Percentiles rank a stretch among this genome's conserved stretches.
Conservation (phyloP, 2,888 invertebrate species). For the Mactromeris polynyma region DNA sequence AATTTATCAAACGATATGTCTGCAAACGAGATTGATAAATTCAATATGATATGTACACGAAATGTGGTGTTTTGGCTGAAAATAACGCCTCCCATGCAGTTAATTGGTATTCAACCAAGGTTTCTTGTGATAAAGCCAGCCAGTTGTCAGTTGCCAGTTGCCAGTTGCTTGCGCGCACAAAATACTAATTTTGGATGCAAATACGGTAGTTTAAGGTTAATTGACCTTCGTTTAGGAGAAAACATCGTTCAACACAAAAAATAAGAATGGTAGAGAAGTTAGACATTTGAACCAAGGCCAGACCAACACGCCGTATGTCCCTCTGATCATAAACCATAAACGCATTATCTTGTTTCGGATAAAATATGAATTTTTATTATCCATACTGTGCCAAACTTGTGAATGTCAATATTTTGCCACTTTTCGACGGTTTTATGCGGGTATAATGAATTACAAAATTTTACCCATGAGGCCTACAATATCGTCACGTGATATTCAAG, state of each 20-base stretch:
- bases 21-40: no score
- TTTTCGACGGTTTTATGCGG: conserved; percentile 35
- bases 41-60: no score
- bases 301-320: neutral
- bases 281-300: neutral
- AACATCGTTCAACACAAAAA: neutral
- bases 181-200: no score
- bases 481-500: conserved; percentile 33
- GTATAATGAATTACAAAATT: conserved; percentile 41
- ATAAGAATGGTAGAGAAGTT: neutral
- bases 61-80: no score
- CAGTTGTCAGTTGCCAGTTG: no score
- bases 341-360: conserved; percentile 33
- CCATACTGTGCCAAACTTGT: conserved; percentile 37
- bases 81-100: no score
- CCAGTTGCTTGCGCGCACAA: no score
- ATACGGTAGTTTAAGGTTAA: no score
- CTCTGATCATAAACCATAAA: conserved; percentile 13
- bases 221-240: no score
- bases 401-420: conserved; percentile 47
- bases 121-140: no score
- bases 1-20: no score
- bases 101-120: no score
- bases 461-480: conserved; percentile 36
- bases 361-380: conserved; percentile 45